Percentiles rank a stretch among this genome's conserved stretches.
phyloP scores from a whole-genome alignment of 1,140 invertebrate genomes.

The Lethocerus indicus region DNA sequence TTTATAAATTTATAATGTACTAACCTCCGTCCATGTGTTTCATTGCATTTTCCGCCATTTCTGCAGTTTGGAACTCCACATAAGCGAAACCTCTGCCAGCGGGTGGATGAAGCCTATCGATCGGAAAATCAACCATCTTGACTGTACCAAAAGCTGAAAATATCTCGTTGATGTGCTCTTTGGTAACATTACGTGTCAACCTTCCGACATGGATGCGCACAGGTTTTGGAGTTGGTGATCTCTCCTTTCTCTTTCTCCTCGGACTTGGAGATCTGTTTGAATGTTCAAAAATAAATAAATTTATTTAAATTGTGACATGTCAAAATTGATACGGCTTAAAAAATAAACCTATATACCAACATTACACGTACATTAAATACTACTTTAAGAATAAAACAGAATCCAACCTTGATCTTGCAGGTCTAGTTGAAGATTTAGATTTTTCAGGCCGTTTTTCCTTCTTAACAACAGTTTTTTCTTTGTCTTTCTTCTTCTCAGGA shows the following conservation, averaged over 20 bases:
- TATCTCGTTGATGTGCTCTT: constrained; percentile 88
- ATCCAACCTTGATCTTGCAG: constrained; percentile 29
- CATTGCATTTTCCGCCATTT: constrained; percentile 95
- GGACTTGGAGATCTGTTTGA: constrained; percentile 30
- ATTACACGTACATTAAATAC: not conserved
- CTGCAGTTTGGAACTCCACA: constrained; percentile 82
- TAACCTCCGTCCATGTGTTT: constrained; percentile 97
- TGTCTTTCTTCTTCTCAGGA: constrained; percentile 28
- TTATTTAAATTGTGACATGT: not conserved
- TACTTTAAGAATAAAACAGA: constrained; percentile 3
- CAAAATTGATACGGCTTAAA: constrained; percentile 1
- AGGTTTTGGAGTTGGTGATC: constrained; percentile 69
- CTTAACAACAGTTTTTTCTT: constrained; percentile 18
- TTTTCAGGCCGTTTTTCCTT: constrained; percentile 22
- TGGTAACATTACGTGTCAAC: constrained; percentile 79
- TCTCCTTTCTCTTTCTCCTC: constrained; percentile 44
- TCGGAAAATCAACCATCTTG: constrained; percentile 76
- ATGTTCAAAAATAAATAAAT: constrained; percentile 12
- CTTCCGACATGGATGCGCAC: constrained; percentile 86
- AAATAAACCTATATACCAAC: constrained; percentile 1
- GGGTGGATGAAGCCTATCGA: constrained; percentile 70
- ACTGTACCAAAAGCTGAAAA: constrained; percentile 84
- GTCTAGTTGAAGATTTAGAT: constrained; percentile 37
- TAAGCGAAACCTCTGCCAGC: constrained; percentile 83
- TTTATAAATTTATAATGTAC: not conserved